These are phyloP conservation scores for Heliconius erato DNA, from an alignment of 2,888 invertebrate species.

Conservation along the genomic window DNA sequence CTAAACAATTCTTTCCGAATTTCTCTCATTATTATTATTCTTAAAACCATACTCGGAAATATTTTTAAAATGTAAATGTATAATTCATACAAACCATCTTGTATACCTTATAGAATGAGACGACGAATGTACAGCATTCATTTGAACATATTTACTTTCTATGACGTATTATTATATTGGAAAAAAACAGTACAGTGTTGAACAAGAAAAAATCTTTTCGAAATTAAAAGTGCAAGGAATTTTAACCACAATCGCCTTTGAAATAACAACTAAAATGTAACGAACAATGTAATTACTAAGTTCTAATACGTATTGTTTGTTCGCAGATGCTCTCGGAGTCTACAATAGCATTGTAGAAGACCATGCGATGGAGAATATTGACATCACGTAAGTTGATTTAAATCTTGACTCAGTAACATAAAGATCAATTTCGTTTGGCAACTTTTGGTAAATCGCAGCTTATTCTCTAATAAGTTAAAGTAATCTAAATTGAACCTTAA, in stretches of 20 bases:
- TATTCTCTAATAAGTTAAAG: conserved; percentile 31
- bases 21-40: background rate
- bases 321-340: conserved; percentile 73
- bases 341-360: conserved; percentile 63
- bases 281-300: conserved; percentile 48
- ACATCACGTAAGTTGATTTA: conserved; percentile 63
- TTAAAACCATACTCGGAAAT: background rate
- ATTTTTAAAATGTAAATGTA: background rate
- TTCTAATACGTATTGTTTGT: conserved; percentile 60
- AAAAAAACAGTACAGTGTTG: background rate
- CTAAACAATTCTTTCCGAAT: background rate
- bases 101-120: background rate
- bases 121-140: background rate
- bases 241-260: conserved; percentile 30
- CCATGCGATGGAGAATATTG: conserved; percentile 55
- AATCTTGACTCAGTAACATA: conserved; percentile 51
- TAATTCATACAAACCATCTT: background rate
- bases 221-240: conserved; percentile 26
- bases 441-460: conserved; percentile 24
- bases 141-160: conserved; percentile 16
- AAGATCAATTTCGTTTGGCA: conserved; percentile 45
- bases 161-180: conserved; percentile 3
- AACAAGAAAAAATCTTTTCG: conserved; percentile 20
- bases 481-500: conserved; percentile 35
- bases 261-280: conserved; percentile 42